Base-by-base conservation (phyloP, 2,888 invertebrate species). In the Drosophila nigricruria region DNA sequence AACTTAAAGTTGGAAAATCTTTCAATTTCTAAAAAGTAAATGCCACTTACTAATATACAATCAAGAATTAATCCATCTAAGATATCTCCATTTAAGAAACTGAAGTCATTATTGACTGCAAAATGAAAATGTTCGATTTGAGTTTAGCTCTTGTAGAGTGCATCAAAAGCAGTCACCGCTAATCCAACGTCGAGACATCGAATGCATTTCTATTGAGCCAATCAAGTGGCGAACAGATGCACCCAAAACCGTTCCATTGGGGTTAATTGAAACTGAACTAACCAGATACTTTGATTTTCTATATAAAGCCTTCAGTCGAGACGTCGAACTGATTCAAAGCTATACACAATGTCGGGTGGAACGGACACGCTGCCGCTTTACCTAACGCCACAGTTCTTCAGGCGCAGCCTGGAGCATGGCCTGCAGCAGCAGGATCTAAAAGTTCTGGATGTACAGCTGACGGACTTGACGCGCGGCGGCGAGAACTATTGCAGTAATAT, bases 401-500 rank as follows among this genome's bases (percentile, higher is more conserved):
- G 72, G 40, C 80, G 82, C 10, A 67, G 79, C 4, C 73, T 93
- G 20, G 89, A 91, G 65, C 89, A 91, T 58, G 92, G 92, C 18
- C 77, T 92, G 53, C 89, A 91, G 16, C 82, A 72, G 20, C 77
- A 75, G 57, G 84, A 89, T 42, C 77, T 92, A 0, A 68, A 88
- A 32, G 81, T 93, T 16, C 63, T 85, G 0, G 77, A 82, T 5
- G 80, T 91, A 1, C 73, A 84, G 23, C 68, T 92, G 2, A 69
- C 72, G 9, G 85, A 88, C 67, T 65, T 90, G 23, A 88, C 89
- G 4, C 80, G 81, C 2, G 91, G 90, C 9, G 92, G 92, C 3
- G 92, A 92, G 60, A 92, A 92, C 76, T 92, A 92, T 47, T 92
- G 92, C 68, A 92, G 92, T 63, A 91, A 91, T 38, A 92, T 92